phyloP scores from a whole-genome alignment of 1,140 invertebrate genomes.

The Globodera rostochiensis region DNA sequence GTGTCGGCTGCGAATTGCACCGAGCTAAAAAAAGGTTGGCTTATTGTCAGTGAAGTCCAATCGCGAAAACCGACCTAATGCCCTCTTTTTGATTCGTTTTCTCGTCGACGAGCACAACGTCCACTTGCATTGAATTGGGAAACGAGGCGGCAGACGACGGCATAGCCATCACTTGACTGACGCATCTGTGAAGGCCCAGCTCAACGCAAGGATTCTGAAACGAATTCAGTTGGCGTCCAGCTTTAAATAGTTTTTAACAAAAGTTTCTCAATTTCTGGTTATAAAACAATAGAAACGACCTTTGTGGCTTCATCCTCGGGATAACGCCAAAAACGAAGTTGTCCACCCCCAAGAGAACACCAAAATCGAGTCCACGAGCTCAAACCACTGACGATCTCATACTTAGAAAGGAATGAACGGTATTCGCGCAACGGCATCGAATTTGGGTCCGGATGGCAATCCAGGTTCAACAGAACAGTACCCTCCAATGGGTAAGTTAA shows the following conservation, averaged over 20 bases:
- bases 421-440: slow-evolving; percentile 10
- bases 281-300: background rate
- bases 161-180: slow-evolving; percentile 27
- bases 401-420: slow-evolving; percentile 43
- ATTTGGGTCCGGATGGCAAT: slow-evolving; percentile 27
- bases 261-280: too few relatives aligned
- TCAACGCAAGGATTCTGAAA: slow-evolving; percentile 32
- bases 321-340: slow-evolving; percentile 39
- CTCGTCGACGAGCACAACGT: slow-evolving; percentile 16
- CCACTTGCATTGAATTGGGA: slow-evolving; percentile 42
- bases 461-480: slow-evolving; percentile 25
- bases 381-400: slow-evolving; percentile 40
- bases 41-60: too few relatives aligned
- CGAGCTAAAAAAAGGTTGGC: background rate
- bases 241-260: too few relatives aligned
- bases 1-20: slow-evolving; percentile 45
- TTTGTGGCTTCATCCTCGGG: slow-evolving; percentile 45
- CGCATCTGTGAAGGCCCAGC: slow-evolving; percentile 27
- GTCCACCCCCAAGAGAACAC: slow-evolving; percentile 31
- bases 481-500: slow-evolving; percentile 38
- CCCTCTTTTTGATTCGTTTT: slow-evolving; percentile 22
- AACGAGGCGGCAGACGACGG: slow-evolving; percentile 34
- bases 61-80: slow-evolving; percentile 19
- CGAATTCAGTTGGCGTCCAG: background rate
- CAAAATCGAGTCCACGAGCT: slow-evolving; percentile 45